A percentile compares a stretch with the other conserved stretches of the same genome.
Conservation (phyloP, 2,113 vertebrate species). For the Hippocampus zosterae region DNA sequence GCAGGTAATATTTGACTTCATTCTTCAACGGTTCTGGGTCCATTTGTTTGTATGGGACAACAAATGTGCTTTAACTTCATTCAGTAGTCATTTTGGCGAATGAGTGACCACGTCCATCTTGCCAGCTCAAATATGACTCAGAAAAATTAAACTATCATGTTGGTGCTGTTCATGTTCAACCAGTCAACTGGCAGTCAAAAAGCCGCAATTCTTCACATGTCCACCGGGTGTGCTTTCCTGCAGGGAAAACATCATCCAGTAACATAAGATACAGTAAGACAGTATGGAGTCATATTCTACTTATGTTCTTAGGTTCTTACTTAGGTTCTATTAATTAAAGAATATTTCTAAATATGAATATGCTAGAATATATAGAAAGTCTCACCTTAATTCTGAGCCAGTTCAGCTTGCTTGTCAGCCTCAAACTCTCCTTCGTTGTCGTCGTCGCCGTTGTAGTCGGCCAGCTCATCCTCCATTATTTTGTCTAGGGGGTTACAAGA, state of each 20-base stretch:
- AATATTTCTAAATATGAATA: not conserved
- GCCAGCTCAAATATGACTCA: not conserved
- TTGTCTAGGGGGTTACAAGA: constrained; percentile 38
- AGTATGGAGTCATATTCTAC: not conserved
- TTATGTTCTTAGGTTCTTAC: no score
- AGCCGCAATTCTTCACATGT: not conserved
- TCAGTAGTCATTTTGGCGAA: not conserved
- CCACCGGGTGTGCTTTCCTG: not conserved
- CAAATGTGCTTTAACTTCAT: not conserved
- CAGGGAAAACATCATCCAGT: not conserved
- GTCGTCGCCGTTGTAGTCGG: constrained; percentile 81
- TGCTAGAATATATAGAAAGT: not conserved
- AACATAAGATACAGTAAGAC: not conserved
- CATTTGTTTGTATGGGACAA: not conserved
- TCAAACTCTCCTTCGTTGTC: constrained; percentile 88
- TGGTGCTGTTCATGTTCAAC: not conserved
- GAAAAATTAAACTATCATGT: not conserved
- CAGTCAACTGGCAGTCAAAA: not conserved
- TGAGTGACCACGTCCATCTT: not conserved
- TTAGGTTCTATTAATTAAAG: not conserved
- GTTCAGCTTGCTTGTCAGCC: constrained; percentile 85
- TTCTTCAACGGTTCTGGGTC: not conserved
- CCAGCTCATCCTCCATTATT: constrained; percentile 64
- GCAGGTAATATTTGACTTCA: not conserved
- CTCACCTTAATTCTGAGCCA: constrained; percentile 69